Conservation (phyloP, 2,888 invertebrate species). For the Archips xylosteana region DNA sequence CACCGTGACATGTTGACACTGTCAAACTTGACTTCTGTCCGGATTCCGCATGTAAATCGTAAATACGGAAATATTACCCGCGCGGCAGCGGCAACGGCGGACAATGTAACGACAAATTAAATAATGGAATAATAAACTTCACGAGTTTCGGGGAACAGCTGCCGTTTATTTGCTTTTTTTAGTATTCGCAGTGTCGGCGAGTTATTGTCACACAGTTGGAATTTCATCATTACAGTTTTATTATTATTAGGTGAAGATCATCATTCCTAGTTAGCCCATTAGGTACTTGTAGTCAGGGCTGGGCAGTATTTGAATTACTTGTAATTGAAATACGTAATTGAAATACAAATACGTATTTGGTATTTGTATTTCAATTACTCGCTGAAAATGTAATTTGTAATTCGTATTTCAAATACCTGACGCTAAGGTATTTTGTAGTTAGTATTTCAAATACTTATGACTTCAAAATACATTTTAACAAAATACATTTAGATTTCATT, state of each 20-base stretch:
- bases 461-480: no score
- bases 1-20: slow-evolving; percentile 82
- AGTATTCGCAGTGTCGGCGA: slow-evolving; percentile 49
- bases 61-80: slow-evolving; percentile 82
- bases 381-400: no score
- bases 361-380: no score
- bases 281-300: no score
- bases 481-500: no score
- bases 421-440: no score
- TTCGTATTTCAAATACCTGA: no score
- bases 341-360: no score
- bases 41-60: slow-evolving; percentile 78
- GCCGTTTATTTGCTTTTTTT: slow-evolving; percentile 61
- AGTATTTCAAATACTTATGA: no score
- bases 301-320: no score
- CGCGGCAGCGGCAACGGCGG: slow-evolving; percentile 51
- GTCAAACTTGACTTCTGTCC: slow-evolving; percentile 84
- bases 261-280: background rate
- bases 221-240: slow-evolving; percentile 6
- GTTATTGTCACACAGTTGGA: slow-evolving; percentile 39
- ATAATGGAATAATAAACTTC: slow-evolving; percentile 80
- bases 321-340: no score
- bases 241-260: background rate
- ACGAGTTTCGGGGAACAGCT: slow-evolving; percentile 64
- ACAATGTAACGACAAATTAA: slow-evolving; percentile 84